Evolutionary conservation across 2,113 vertebrate species (phyloP).

Genomic region (Prinia subflava): DNA sequence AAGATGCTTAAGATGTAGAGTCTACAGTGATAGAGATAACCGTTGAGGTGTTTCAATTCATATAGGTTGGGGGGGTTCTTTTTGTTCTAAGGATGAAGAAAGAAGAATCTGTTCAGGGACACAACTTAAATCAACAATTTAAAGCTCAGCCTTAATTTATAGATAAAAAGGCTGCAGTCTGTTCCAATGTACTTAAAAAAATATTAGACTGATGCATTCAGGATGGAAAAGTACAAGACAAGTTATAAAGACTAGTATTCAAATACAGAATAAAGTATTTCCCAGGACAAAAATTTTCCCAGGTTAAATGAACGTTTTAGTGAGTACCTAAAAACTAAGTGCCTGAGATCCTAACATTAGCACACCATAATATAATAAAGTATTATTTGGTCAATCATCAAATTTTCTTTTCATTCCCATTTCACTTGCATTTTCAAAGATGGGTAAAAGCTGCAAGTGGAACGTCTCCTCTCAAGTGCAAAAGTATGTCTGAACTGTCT

Average conservation of each 20-base stretch:
- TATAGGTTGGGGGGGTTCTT: accelerated
- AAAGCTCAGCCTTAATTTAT: not conserved
- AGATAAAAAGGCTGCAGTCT: not conserved
- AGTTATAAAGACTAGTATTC: not conserved
- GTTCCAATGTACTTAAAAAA: not conserved
- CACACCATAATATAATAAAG: not conserved
- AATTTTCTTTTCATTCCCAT: not conserved
- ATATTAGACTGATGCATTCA: not conserved
- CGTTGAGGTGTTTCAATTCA: not conserved
- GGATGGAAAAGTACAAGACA: not conserved
- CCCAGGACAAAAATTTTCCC: not conserved
- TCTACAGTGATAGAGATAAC: not conserved
- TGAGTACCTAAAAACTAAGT: not conserved
- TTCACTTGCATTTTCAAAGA: not conserved
- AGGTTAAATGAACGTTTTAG: not conserved
- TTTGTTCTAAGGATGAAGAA: not conserved
- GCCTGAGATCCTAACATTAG: not conserved
- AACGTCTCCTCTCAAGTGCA: not conserved
- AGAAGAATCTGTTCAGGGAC: not conserved
- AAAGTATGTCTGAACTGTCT: not conserved
- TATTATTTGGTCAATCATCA: not conserved
- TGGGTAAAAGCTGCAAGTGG: not conserved
- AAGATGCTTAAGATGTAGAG: not conserved
- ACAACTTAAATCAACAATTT: not conserved
- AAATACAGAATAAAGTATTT: not conserved